Percentiles rank a stretch among this genome's conserved stretches.
These are phyloP conservation scores for Fragum fragum DNA, from an alignment of 2,888 invertebrate species.

Conservation along the genomic window DNA sequence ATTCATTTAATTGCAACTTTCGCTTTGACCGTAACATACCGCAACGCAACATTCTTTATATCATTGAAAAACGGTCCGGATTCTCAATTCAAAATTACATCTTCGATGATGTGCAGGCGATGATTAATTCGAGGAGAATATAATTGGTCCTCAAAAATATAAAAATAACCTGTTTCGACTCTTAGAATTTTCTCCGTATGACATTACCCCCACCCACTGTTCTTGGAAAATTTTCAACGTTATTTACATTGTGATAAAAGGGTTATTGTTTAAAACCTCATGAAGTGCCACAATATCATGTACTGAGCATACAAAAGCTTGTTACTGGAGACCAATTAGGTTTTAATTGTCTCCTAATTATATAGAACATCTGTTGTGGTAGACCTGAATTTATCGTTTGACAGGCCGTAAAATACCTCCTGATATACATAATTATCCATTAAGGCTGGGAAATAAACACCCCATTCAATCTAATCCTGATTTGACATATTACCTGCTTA, in stretches of 20 bases:
- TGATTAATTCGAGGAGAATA: too few relatives aligned
- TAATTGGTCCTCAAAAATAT: too few relatives aligned
- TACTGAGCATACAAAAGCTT: constrained; percentile 15
- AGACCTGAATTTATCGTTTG: constrained; percentile 21
- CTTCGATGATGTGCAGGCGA: too few relatives aligned
- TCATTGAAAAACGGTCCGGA: background rate
- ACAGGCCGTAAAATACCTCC: constrained; percentile 26
- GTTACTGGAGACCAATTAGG: constrained; percentile 37
- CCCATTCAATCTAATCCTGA: constrained; percentile 20
- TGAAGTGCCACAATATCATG: background rate
- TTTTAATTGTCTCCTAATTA: constrained; percentile 38
- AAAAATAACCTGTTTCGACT: too few relatives aligned
- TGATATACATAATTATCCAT: constrained; percentile 20
- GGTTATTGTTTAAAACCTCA: background rate
- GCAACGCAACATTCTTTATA: constrained; percentile 17
- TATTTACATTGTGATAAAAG: too few relatives aligned
- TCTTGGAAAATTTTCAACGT: too few relatives aligned
- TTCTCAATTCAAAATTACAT: background rate
- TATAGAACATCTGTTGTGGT: constrained; percentile 37
- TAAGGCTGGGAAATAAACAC: constrained; percentile 13
- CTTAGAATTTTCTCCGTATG: too few relatives aligned
- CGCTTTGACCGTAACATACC: constrained; percentile 28
- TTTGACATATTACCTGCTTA: constrained; percentile 15
- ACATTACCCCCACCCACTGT: too few relatives aligned
- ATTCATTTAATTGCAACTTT: constrained; percentile 25